Base-by-base conservation (phyloP, 1,140 invertebrate species). In the Heliconius hewitsoni region DNA sequence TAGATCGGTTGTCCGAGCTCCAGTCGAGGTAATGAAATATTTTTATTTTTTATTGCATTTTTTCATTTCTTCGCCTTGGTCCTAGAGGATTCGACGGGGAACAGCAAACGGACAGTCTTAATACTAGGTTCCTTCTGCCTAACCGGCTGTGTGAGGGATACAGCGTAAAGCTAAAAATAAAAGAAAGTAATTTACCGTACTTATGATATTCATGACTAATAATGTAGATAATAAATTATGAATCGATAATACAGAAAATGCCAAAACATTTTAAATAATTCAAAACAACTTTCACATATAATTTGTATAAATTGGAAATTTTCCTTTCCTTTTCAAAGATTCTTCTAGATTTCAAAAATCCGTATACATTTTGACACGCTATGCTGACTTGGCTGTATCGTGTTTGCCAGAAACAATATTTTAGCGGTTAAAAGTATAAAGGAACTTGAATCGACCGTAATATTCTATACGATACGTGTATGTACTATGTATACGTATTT, bases 391-490 rank as follows among this genome's bases (percentile, higher is more conserved):
- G 84, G 77, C 85, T 80, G 86, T 89, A 90, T 91, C 87, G 88
- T 79, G 83, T 78, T 81, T 82, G 86, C 87, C 91, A 90, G 89
- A 87, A 91, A 91, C 91, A 93, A 93, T 93, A 91, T 93, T 93
- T 91, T 91, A 91, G 84, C 83, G 87, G 87, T 91, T 93, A 89
- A 93, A 91, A 93, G 89, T 91, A 88, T 91, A 87, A 91, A 90
- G 82, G 86, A 85, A 88, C 83, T 82, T 83, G 85, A 86, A 78
- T 78, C 75, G 76, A 75, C 66, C 80, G 42, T 34, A 80, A 71
- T 73, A 57, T 84, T 50, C 66, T 52, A 77, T 72, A 52, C 23
- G 18, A 52, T 71, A 75, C 73, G 27, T 30, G 27, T 66, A 66
- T 11, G 13, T 46, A 16, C 42, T 74, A 71, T 57, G 34, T 27